Conservation (phyloP, 2,888 invertebrate genomes). For the Ectemnius continuus region DNA sequence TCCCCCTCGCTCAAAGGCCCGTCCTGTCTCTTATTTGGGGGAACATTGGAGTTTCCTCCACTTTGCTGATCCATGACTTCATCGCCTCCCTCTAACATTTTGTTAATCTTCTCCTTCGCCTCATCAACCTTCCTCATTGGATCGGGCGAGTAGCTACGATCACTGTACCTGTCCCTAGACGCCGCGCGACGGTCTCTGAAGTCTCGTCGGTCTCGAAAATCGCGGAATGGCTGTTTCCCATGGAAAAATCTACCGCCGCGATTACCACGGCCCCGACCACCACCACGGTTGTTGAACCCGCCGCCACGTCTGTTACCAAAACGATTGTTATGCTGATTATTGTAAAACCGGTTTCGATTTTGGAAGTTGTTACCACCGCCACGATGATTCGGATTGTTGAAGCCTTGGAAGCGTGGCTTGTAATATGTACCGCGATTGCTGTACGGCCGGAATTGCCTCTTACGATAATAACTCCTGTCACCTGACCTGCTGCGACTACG, state of each 20-base stretch:
- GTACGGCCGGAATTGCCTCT: constrained; percentile 77
- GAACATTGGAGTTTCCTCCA: constrained; percentile 56
- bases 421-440: constrained; percentile 88
- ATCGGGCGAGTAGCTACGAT: constrained; percentile 79
- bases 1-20: constrained; percentile 82
- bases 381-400: constrained; percentile 80
- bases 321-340: constrained; percentile 72
- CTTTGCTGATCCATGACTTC: constrained; percentile 64
- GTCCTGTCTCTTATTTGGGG: constrained; percentile 78
- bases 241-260: constrained; percentile 74
- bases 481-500: constrained; percentile 79
- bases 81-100: constrained; percentile 79
- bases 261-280: constrained; percentile 65
- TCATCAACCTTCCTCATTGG: constrained; percentile 80
- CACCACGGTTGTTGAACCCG: constrained; percentile 71
- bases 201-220: constrained; percentile 84
- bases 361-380: constrained; percentile 79
- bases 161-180: constrained; percentile 78
- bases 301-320: constrained; percentile 71
- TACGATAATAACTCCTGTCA: constrained; percentile 75
- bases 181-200: constrained; percentile 82
- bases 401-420: constrained; percentile 87
- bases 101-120: constrained; percentile 82
- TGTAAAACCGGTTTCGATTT: constrained; percentile 73
- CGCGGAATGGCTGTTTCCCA: constrained; percentile 80